Conservation (phyloP, 2,113 vertebrate genomes). For the Mormoops blainvillei region DNA sequence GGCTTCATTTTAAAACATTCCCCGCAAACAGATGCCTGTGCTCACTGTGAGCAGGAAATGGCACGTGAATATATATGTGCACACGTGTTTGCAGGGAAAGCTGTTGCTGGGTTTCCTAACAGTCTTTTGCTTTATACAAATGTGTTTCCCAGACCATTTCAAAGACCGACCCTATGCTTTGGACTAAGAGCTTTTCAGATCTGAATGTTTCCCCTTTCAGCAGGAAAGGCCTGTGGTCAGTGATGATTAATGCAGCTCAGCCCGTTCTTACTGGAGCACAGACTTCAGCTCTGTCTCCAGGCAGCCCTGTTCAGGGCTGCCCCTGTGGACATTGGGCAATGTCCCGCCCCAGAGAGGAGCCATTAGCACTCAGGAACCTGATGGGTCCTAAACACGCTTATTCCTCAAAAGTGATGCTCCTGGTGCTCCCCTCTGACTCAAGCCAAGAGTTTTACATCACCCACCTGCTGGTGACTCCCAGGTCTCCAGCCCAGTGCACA, state of each 20-base stretch:
- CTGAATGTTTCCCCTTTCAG: neutral
- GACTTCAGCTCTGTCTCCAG: neutral
- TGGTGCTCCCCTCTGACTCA: neutral
- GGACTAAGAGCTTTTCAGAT: neutral
- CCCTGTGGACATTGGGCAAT: neutral
- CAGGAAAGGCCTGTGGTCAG: neutral
- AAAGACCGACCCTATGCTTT: neutral
- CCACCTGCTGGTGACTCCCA: neutral
- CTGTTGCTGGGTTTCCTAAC: neutral
- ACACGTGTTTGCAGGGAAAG: neutral
- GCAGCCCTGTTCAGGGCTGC: neutral
- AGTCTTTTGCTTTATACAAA: neutral
- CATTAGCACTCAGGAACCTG: neutral
- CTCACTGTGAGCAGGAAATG: slow-evolving; percentile 16
- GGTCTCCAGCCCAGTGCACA: neutral
- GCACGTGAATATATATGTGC: neutral
- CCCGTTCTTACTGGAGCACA: neutral
- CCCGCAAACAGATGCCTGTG: neutral
- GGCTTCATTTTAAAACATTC: slow-evolving; percentile 16
- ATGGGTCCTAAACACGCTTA: neutral
- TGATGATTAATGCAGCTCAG: neutral
- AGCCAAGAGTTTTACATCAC: neutral
- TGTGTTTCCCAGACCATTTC: neutral
- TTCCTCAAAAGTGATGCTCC: neutral
- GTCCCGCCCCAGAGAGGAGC: neutral